A percentile compares a stretch with the other conserved stretches of the same genome.
Evolutionary conservation across 2,113 vertebrate species (phyloP).

Genomic region (Odocoileus hemionus): DNA sequence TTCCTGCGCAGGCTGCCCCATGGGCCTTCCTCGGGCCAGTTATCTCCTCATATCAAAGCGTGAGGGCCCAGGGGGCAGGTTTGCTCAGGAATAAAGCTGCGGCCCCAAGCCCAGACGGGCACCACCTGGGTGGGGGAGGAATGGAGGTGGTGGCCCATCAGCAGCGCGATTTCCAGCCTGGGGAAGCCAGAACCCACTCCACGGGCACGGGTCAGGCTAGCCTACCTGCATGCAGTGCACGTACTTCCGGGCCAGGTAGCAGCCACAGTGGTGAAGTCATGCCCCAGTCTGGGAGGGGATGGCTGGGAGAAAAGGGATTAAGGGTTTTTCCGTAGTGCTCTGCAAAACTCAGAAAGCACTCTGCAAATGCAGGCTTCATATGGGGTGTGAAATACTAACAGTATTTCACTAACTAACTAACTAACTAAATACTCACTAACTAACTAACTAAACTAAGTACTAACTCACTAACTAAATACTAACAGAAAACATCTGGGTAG

Average conservation of each 20-base stretch:
- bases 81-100: background rate
- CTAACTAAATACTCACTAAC: too few species aligned
- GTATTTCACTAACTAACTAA: too few species aligned
- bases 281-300: background rate
- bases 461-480: too few species aligned
- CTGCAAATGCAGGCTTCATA: background rate
- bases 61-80: background rate
- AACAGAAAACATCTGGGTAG: background rate
- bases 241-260: background rate
- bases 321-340: background rate
- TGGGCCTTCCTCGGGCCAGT: background rate
- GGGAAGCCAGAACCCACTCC: background rate
- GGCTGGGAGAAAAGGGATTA: background rate
- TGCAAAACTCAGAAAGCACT: background rate
- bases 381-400: background rate
- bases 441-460: too few species aligned
- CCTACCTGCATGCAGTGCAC: accelerated
- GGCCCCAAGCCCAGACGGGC: background rate
- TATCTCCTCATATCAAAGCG: background rate
- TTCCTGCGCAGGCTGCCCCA: background rate
- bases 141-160: background rate
- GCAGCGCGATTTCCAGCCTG: accelerated
- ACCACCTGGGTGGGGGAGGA: accelerated
- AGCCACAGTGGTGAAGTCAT: accelerated
- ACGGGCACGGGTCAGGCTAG: accelerated